These are phyloP conservation scores for Sebastes alutus DNA, from an alignment of 2,797 vertebrate genomes.

Conservation along the genomic window DNA sequence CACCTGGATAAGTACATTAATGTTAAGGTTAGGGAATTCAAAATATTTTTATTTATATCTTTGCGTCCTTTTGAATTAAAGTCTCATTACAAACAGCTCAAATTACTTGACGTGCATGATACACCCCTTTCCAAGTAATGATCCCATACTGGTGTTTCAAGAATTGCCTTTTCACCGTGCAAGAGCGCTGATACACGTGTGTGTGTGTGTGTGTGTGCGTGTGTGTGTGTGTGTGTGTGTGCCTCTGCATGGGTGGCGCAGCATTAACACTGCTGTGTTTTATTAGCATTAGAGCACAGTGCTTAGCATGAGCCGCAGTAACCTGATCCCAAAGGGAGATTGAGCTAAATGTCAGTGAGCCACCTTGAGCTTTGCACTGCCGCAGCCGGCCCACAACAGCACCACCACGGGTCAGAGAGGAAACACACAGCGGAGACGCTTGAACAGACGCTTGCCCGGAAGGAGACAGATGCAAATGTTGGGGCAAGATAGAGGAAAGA, in stretches of 20 bases:
- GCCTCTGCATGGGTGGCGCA: conserved; percentile 6
- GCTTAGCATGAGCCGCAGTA: conserved; percentile 68
- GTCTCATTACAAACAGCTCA: neutral
- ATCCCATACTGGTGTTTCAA: conserved; percentile 22
- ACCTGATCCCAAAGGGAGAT: conserved; percentile 75
- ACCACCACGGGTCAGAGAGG: conserved; percentile 48
- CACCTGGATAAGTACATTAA: neutral
- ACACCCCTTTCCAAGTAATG: conserved; percentile 29
- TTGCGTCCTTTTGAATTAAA: neutral
- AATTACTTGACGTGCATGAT: neutral
- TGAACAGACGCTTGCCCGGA: neutral
- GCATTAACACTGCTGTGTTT: conserved; percentile 65
- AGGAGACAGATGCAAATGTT: neutral
- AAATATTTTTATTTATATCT: neutral
- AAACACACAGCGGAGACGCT: conserved; percentile 35
- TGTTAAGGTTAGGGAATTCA: neutral
- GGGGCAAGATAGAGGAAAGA: neutral
- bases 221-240: conserved; percentile 3
- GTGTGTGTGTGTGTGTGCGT: conserved; percentile 3
- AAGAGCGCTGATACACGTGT: neutral
- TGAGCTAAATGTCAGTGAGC: conserved; percentile 84
- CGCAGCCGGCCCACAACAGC: conserved; percentile 36
- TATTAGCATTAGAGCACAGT: conserved; percentile 69
- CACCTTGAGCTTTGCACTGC: conserved; percentile 68
- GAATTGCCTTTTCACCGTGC: conserved; percentile 18